Conservation (phyloP, 2,113 vertebrate genomes). For the Telmatochromis bifrenatus region DNA sequence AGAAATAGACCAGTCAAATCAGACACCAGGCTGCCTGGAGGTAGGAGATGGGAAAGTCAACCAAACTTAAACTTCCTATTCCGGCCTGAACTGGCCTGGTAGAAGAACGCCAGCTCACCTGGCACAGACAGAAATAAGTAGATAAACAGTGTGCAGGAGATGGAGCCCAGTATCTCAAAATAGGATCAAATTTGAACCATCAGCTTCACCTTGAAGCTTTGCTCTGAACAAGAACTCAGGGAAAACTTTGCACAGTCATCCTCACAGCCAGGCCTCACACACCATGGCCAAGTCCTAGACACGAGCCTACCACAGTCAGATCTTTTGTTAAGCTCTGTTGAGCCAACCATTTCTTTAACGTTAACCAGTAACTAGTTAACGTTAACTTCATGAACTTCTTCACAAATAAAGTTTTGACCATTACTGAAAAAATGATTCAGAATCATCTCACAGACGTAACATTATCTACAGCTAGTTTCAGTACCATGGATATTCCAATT, state of each 20-base stretch:
- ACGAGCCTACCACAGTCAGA: neutral
- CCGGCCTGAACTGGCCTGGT: neutral
- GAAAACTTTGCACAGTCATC: neutral
- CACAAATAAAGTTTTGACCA: no score
- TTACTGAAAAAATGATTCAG: no score
- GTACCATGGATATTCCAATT: no score
- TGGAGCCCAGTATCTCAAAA: neutral
- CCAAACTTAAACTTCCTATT: slow-evolving; percentile 22
- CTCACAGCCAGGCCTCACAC: neutral
- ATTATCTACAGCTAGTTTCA: no score
- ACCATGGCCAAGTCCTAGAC: neutral
- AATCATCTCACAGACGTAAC: no score
- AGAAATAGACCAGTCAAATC: slow-evolving; percentile 42
- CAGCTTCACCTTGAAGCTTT: slow-evolving; percentile 2
- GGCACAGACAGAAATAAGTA: neutral
- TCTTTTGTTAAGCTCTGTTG: neutral
- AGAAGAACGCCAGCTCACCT: neutral
- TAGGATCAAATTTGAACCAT: neutral
- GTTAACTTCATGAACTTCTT: neutral
- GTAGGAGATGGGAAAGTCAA: slow-evolving; percentile 36
- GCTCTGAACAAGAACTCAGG: neutral
- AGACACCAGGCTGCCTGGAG: slow-evolving; percentile 37
- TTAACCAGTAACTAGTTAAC: neutral
- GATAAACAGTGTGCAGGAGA: neutral
- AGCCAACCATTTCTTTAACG: neutral